Evolutionary conservation across 2,888 invertebrate genomes (phyloP), one percentile per base, ranked within the genome.

Genomic region (Thera obeliscata): DNA sequence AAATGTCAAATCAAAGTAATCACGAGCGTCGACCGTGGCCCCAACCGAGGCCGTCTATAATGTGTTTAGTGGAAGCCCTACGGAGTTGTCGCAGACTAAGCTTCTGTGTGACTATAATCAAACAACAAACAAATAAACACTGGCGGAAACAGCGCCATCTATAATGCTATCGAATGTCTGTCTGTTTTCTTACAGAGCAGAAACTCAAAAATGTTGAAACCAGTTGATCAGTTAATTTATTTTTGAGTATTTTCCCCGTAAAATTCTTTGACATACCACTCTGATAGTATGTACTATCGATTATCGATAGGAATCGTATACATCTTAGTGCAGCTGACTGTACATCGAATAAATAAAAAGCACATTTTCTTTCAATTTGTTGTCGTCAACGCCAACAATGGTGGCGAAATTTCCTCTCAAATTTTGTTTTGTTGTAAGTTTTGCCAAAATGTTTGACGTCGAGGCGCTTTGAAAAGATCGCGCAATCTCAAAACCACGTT

Each of bases 11-110:
- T 81, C 81, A 76, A 67, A 75, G 73, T 41, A 67, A 69, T 72
- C 66, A 69, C 77, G 78, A 69, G 74, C 67, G 67, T 67, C 71
- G 80, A 56, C 79, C 82, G 77, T 81, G 84, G 76, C 74, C 74
- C 70, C 35, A 56, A 67, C 56, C 85, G 81, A 85, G 85, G 85
- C 66, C 82, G 64, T 5, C 61, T 60, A 35, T 86, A 86, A 87
- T 87, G 78, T 82, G 80, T 82, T 87, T 85, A 87, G 74, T 70
- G 64, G 87, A 87, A 87, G 86, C 87, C 87, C 69, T 75, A 78
- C 73, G 69, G 57, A 52, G 6, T 7, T 9, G 6, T 9, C 7
- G 36, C 2, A 56, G 43, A 62, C 69, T 81, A 80, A 81, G 75
- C 78, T 73, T 60, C 71, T 83, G 81, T 84, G 82, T 82, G 79